phyloP scores from a whole-genome alignment of 2,888 invertebrate species.

The Sinohyriopsis cumingii region DNA sequence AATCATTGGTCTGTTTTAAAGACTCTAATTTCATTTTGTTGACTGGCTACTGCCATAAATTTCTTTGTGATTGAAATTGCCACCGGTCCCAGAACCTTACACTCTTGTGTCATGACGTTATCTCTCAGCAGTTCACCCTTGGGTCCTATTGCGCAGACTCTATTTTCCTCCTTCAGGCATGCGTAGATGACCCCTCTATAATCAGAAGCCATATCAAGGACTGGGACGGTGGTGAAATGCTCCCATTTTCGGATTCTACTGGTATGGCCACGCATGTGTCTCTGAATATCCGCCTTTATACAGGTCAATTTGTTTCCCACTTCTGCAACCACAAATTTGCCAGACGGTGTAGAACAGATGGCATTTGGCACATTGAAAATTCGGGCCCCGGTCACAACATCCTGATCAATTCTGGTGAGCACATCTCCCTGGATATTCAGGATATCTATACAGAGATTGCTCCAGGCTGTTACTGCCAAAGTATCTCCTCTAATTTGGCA shows the following conservation, averaged over 20 bases:
- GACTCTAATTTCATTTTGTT: too few relatives aligned
- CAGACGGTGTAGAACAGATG: slow-evolving; percentile 2
- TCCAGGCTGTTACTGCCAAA: slow-evolving; percentile 7
- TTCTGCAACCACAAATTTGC: slow-evolving; percentile 4
- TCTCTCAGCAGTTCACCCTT: too few relatives aligned
- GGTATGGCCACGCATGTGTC: background rate
- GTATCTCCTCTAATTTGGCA: slow-evolving; percentile 4
- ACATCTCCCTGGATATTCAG: slow-evolving; percentile 5
- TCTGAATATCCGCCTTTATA: background rate
- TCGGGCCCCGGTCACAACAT: background rate
- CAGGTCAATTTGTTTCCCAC: slow-evolving; percentile 5
- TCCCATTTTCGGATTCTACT: slow-evolving; percentile 4
- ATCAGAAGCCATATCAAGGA: slow-evolving; percentile 5
- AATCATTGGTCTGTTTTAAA: too few relatives aligned
- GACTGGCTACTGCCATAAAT: too few relatives aligned
- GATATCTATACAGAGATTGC: slow-evolving; percentile 3
- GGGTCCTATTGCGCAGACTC: background rate
- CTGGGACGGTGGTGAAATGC: background rate
- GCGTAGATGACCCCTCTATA: slow-evolving; percentile 4
- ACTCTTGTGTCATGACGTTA: too few relatives aligned
- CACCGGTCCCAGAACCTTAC: too few relatives aligned
- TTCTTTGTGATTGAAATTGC: too few relatives aligned
- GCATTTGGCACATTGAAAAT: slow-evolving; percentile 6
- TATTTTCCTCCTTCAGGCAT: slow-evolving; percentile 6
- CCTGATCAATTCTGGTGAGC: background rate